phyloP scores from a whole-genome alignment of 35 echinoderm and acorn worm species.

The Strongylocentrotus purpuratus region DNA sequence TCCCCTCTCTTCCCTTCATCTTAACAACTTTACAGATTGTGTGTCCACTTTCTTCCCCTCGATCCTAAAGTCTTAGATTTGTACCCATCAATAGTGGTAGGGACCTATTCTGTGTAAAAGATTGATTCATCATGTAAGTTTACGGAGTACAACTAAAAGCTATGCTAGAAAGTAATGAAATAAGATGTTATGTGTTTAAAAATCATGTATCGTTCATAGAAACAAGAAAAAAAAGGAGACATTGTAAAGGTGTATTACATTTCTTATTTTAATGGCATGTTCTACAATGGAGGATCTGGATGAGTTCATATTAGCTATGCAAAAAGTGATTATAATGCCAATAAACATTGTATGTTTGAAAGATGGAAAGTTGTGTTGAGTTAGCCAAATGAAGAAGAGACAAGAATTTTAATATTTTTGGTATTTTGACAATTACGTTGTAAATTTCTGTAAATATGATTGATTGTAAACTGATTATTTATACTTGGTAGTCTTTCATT shows the following conservation, averaged over 20 bases:
- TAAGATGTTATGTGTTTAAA: background rate
- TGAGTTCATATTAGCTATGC: slow-evolving; percentile 32
- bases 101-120: background rate
- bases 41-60: background rate
- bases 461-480: slow-evolving; percentile 23
- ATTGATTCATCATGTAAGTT: background rate
- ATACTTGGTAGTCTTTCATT: slow-evolving; percentile 53
- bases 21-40: background rate
- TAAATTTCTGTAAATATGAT: slow-evolving; percentile 42
- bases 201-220: background rate
- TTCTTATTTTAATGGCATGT: background rate
- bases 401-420: slow-evolving; percentile 40
- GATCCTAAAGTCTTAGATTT: background rate
- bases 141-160: background rate
- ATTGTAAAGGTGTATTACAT: background rate
- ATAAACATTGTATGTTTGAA: background rate
- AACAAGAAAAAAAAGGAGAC: background rate
- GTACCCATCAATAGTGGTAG: background rate
- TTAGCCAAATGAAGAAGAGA: background rate
- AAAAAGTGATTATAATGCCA: slow-evolving; percentile 22
- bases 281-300: background rate
- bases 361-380: background rate
- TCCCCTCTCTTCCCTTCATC: background rate
- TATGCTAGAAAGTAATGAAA: background rate
- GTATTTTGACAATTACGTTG: slow-evolving; percentile 41